Conservation (phyloP, 2,113 vertebrate genomes). For the Abramis brama region DNA sequence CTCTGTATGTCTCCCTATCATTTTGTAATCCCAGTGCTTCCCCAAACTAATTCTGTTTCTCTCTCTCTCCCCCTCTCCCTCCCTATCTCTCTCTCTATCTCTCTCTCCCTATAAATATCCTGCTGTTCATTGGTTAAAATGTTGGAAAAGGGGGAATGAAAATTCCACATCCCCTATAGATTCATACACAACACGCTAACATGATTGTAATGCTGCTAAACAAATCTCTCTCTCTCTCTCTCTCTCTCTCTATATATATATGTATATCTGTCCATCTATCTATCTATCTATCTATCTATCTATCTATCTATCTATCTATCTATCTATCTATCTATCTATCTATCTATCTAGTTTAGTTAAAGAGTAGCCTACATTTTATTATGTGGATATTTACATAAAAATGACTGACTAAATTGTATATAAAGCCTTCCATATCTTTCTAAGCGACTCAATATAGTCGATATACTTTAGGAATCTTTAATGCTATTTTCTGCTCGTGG, state of each 20-base stretch:
- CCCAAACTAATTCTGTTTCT: not conserved
- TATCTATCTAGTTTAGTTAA: not conserved
- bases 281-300: too few species aligned
- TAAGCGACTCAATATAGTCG: not conserved
- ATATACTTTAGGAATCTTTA: conserved; percentile 44
- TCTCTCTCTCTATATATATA: not conserved
- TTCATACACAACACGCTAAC: not conserved
- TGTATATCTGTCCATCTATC: not conserved
- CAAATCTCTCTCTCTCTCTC: not conserved
- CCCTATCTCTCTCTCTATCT: not conserved
- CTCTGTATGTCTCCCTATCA: not conserved
- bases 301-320: not conserved
- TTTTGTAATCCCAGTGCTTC: not conserved
- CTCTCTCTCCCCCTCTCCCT: too few species aligned
- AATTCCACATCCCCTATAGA: not conserved
- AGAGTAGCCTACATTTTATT: not conserved
- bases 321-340: not conserved
- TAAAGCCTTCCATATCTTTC: not conserved
- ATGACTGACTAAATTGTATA: not conserved
- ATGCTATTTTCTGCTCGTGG: conserved; percentile 54
- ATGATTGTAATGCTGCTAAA: not conserved
- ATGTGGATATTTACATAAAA: not conserved
- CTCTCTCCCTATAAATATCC: not conserved
- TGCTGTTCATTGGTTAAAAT: conserved; percentile 11
- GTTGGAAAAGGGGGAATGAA: not conserved